These are phyloP conservation scores for Aromia moschata DNA, from an alignment of 2,888 invertebrate genomes.

Conservation along the genomic window DNA sequence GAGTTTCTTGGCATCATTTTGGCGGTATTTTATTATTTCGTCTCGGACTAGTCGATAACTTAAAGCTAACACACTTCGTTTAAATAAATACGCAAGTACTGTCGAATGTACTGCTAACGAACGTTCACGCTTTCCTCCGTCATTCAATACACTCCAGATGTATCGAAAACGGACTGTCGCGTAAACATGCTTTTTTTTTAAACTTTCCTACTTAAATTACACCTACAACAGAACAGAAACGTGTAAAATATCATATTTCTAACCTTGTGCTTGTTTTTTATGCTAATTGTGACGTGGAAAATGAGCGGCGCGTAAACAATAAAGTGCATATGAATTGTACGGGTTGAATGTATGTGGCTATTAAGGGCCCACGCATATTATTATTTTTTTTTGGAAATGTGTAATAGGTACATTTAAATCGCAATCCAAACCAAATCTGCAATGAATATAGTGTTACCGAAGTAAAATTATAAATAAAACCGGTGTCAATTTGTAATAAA, in stretches of 20 bases:
- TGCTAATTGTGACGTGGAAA: conserved; percentile 29
- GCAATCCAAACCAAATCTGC: too few species aligned
- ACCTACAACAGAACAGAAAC: conserved; percentile 39
- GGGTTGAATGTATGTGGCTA: background rate
- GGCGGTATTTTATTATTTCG: too few species aligned
- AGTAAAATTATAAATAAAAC: too few species aligned
- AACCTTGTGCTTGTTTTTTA: conserved; percentile 40
- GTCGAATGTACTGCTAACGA: conserved; percentile 9
- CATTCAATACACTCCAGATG: conserved; percentile 32
- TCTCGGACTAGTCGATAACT: conserved; percentile 17
- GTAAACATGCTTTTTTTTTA: background rate
- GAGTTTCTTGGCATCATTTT: conserved; percentile 70
- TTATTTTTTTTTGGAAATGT: too few species aligned
- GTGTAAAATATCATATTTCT: conserved; percentile 31
- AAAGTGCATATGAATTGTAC: conserved; percentile 13
- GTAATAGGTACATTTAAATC: too few species aligned
- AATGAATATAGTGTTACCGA: too few species aligned
- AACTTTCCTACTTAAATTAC: conserved; percentile 20
- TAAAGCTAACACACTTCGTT: conserved; percentile 13
- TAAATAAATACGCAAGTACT: conserved; percentile 13
- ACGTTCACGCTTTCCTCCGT: conserved; percentile 22
- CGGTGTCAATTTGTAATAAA: too few species aligned
- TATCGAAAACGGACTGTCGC: conserved; percentile 19
- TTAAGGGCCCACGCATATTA: conserved; percentile 14
- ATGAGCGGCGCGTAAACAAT: conserved; percentile 4